A percentile compares a stretch with the other conserved stretches of the same genome.
phyloP scores from a whole-genome alignment of 2,888 invertebrate genomes.

The Mamestra brassicae region DNA sequence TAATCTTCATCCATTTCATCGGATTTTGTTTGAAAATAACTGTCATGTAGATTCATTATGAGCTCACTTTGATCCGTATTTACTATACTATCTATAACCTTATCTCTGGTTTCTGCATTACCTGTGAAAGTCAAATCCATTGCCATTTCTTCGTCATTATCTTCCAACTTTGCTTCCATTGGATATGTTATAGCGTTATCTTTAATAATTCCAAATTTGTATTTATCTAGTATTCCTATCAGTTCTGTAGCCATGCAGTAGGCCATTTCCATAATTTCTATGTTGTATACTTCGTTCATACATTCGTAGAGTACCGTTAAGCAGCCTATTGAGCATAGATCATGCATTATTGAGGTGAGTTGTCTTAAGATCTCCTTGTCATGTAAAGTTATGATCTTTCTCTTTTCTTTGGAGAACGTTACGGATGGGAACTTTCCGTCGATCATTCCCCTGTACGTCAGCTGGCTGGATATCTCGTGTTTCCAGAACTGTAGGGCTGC shows the following conservation, averaged over 20 bases:
- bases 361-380: slow-evolving; percentile 91
- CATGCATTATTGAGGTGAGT: slow-evolving; percentile 91
- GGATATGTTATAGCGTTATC: slow-evolving; percentile 38
- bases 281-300: slow-evolving; percentile 92
- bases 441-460: slow-evolving; percentile 91
- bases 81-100: slow-evolving; percentile 91
- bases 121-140: slow-evolving; percentile 40
- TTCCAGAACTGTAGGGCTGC: slow-evolving; percentile 93
- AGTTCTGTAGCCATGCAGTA: slow-evolving; percentile 87
- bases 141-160: slow-evolving; percentile 36
- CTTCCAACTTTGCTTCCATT: slow-evolving; percentile 14
- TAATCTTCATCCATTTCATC: slow-evolving; percentile 52
- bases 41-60: slow-evolving; percentile 88
- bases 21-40: slow-evolving; percentile 50
- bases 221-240: slow-evolving; percentile 86
- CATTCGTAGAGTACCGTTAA: slow-evolving; percentile 92
- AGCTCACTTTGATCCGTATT: slow-evolving; percentile 89
- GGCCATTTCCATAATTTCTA: slow-evolving; percentile 92
- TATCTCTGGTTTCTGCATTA: slow-evolving; percentile 41
- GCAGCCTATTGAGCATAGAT: slow-evolving; percentile 92
- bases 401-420: slow-evolving; percentile 93
- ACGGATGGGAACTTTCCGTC: slow-evolving; percentile 93
- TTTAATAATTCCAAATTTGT: slow-evolving; percentile 77
- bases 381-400: slow-evolving; percentile 93
- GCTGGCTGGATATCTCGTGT: slow-evolving; percentile 90